These are phyloP conservation scores for Passer montanus DNA, from an alignment of 2,113 vertebrate species.

Conservation along the genomic window DNA sequence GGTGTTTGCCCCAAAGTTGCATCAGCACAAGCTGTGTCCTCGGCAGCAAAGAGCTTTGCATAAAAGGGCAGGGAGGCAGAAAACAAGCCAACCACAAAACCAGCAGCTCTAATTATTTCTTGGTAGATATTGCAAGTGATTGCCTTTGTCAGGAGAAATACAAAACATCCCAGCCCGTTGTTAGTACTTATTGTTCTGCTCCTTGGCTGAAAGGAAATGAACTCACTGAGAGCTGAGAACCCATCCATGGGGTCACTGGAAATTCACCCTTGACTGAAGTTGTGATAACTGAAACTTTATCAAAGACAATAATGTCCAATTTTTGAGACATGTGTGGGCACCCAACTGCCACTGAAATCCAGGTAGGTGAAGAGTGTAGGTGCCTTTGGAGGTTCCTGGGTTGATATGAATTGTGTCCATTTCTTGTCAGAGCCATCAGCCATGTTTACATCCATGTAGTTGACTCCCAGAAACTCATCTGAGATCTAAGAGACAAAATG, in stretches of 20 bases:
- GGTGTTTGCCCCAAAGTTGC: neutral
- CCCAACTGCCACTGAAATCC: neutral
- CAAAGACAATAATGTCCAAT: neutral
- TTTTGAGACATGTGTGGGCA: neutral
- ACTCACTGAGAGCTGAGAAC: neutral
- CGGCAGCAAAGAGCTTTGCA: neutral
- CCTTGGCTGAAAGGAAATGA: neutral
- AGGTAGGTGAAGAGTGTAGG: neutral
- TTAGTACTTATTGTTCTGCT: neutral
- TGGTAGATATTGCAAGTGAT: neutral
- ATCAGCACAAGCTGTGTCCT: neutral
- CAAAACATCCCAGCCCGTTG: neutral
- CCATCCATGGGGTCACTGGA: neutral
- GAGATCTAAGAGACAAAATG: neutral
- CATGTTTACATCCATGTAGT: neutral
- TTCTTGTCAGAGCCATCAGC: neutral
- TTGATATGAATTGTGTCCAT: neutral
- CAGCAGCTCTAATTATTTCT: constrained; percentile 25
- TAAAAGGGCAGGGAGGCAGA: neutral
- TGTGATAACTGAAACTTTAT: neutral
- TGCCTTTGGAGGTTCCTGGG: neutral
- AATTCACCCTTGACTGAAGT: neutral
- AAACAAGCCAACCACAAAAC: constrained; percentile 29
- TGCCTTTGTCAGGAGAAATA: constrained; percentile 27
- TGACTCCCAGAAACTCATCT: neutral